Evolutionary conservation across 2,888 invertebrate genomes (phyloP), one percentile per base, ranked within the genome.

Genomic region (Rhamnusium bicolor): DNA sequence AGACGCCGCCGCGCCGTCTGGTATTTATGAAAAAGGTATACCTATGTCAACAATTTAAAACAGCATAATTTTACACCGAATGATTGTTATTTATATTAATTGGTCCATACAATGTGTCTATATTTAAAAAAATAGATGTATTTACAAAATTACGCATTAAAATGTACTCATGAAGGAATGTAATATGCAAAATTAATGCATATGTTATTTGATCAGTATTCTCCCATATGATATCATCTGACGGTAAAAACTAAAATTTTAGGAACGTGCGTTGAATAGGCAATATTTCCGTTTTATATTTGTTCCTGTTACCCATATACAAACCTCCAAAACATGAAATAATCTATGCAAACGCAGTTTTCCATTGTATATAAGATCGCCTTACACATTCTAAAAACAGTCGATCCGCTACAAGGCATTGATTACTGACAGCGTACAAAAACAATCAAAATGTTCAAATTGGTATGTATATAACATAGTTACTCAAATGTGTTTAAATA

Each of bases 371-470:
- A 51, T 16, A 51, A 51, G 51, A 51, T 8, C 7, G 12, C 18
- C 18, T n/a, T 18, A 12, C 3, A 10, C 51, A 18, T 51, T 19
- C 18, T 51, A 51, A 51, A 7, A 16, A 0, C 51, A 51, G 51
- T 51, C 51, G 2, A 51, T 19, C 4, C 19, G 19, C 18, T 1
- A n/a, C n/a, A 4, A n/a, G n/a, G 4, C 12, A 40, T 40, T 40
- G 40, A 40, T 3, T 12, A n/a, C 10, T 14, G 8, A 1, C 7
- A 8, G 51, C 18, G 19, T 19, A 18, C 51, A 51, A 16, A 18
- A 51, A 51, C 51, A 14, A 1, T 51, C n/a, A 51, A 51, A 51
- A 51, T 51, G 51, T 51, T 51, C 18, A 51, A 51, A 51, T 19
- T 51, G 51, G 51, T 51, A 51, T 1, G 51, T 19, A 51, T n/a